Evolutionary conservation across 2,113 vertebrate genomes (phyloP).

Genomic region (Anguilla japonica): DNA sequence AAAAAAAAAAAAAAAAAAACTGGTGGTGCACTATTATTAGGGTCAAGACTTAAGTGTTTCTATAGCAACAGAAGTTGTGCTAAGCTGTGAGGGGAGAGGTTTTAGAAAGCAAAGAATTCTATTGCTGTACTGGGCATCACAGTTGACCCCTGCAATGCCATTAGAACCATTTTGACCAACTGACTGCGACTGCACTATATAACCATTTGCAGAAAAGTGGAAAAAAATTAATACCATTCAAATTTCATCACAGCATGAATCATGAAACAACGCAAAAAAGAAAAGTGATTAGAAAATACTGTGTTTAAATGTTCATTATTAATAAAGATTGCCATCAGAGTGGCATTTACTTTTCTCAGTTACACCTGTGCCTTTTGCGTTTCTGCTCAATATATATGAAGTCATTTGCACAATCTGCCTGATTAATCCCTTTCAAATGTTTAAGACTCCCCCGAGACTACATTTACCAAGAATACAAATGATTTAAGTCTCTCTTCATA

Average conservation of each 20-base stretch:
- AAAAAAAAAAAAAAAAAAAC: too few relatives aligned
- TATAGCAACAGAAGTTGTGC: background rate
- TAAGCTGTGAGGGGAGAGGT: background rate
- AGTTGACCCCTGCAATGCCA: background rate
- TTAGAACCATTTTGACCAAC: background rate
- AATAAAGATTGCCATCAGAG: background rate
- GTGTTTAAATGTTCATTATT: too few relatives aligned
- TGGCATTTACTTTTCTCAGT: background rate
- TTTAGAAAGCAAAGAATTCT: background rate
- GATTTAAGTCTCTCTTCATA: background rate
- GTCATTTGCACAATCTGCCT: background rate
- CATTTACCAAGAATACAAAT: background rate
- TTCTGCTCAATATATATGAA: background rate
- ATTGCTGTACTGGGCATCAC: background rate
- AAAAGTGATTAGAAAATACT: too few relatives aligned
- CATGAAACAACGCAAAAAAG: too few relatives aligned
- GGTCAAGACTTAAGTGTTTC: background rate
- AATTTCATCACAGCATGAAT: too few relatives aligned
- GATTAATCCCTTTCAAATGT: background rate
- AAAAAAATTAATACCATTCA: background rate
- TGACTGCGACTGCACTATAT: background rate
- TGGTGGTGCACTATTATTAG: background rate
- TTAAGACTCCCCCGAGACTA: background rate
- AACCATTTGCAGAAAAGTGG: background rate
- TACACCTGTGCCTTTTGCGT: background rate